These are phyloP conservation scores for Dryobota labecula DNA, from an alignment of 2,888 invertebrate genomes.

Conservation along the genomic window DNA sequence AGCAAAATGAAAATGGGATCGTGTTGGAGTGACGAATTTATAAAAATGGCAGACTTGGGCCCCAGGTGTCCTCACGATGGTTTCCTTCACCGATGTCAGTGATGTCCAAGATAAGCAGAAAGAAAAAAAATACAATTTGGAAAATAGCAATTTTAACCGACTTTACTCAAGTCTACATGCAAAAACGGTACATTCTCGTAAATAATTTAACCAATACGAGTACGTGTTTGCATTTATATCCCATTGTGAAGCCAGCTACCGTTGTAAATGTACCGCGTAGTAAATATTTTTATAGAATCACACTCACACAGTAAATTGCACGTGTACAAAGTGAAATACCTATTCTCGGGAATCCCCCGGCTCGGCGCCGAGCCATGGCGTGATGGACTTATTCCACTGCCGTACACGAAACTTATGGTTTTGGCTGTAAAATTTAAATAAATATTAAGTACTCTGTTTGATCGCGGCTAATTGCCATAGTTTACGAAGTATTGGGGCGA, in stretches of 20 bases:
- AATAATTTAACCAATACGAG: slow-evolving; percentile 57
- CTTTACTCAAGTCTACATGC: slow-evolving; percentile 1
- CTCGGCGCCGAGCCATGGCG: slow-evolving; percentile 73
- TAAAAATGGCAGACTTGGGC: too few relatives aligned
- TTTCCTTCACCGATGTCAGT: neutral
- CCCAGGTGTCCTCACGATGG: neutral
- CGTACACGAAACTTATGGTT: slow-evolving; percentile 80
- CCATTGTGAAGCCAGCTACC: slow-evolving; percentile 57
- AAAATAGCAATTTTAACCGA: slow-evolving; percentile 1
- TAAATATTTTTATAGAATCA: slow-evolving; percentile 68
- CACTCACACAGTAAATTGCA: slow-evolving; percentile 75
- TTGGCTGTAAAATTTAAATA: slow-evolving; percentile 79
- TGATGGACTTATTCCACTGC: slow-evolving; percentile 75
- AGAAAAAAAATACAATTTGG: neutral
- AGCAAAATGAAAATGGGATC: too few relatives aligned
- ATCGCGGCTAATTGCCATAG: slow-evolving; percentile 73
- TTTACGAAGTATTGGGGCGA: slow-evolving; percentile 64
- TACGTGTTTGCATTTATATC: slow-evolving; percentile 62
- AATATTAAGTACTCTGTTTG: slow-evolving; percentile 73
- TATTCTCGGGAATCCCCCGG: slow-evolving; percentile 76
- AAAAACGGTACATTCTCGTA: slow-evolving; percentile 13
- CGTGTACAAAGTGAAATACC: slow-evolving; percentile 74
- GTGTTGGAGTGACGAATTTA: too few relatives aligned
- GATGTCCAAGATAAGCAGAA: neutral
- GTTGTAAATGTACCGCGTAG: slow-evolving; percentile 54